These are phyloP conservation scores for Eptesicus fuscus DNA, from an alignment of 2,113 vertebrate genomes.

Conservation along the genomic window DNA sequence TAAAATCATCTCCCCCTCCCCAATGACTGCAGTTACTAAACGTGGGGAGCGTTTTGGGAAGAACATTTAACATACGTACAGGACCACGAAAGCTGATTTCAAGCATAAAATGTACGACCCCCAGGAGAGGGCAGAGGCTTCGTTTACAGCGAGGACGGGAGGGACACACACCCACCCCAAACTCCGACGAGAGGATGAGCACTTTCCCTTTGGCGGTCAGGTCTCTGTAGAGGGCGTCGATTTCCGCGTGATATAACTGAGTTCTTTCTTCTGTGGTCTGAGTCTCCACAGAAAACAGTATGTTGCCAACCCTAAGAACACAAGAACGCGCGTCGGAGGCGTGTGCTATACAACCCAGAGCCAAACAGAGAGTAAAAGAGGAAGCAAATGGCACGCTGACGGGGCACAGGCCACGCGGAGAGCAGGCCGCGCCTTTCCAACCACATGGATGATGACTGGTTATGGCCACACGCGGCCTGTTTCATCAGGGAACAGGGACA, in stretches of 20 bases:
- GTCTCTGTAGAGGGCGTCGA: slow-evolving; percentile 96
- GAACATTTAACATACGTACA: not conserved
- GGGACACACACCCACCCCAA: slow-evolving; percentile 85
- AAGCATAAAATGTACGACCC: not conserved
- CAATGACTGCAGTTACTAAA: not conserved
- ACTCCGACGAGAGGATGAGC: slow-evolving; percentile 92
- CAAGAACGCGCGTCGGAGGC: not conserved
- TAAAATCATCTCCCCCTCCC: not conserved
- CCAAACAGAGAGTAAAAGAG: not conserved
- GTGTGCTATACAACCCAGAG: not conserved
- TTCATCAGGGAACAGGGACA: not conserved
- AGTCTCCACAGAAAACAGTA: slow-evolving; percentile 97
- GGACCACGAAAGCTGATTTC: not conserved
- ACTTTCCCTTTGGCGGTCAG: slow-evolving; percentile 95
- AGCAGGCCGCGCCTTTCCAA: not conserved
- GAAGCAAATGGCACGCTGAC: not conserved
- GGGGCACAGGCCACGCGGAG: not conserved
- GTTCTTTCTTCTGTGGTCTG: slow-evolving; percentile 98
- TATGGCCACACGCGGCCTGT: not conserved
- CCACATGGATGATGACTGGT: no score
- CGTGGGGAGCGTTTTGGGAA: not conserved
- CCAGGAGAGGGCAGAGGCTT: not conserved
- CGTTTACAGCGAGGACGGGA: not conserved
- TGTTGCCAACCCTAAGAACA: slow-evolving; percentile 91
- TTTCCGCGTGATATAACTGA: slow-evolving; percentile 96